Percentiles rank a stretch among this genome's conserved stretches.
phyloP scores from a whole-genome alignment of 2,888 invertebrate genomes.

The Dione vanillae region DNA sequence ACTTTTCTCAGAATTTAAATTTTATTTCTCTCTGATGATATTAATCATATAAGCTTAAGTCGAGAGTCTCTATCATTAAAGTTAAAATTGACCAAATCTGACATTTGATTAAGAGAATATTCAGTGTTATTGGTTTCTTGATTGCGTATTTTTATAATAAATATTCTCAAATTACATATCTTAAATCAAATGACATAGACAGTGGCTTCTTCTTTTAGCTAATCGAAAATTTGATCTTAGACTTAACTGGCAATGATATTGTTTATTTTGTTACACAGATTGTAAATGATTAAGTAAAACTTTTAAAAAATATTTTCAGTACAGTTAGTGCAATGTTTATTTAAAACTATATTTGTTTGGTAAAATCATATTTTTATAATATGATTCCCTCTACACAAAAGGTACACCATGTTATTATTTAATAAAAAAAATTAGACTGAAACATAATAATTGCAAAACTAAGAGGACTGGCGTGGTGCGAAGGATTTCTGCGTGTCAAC shows the following conservation, averaged over 20 bases:
- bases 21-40: slow-evolving; percentile 62
- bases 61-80: slow-evolving; percentile 74
- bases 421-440: no score
- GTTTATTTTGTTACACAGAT: slow-evolving; percentile 6
- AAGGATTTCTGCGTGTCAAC: no score
- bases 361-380: no score
- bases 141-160: slow-evolving; percentile 61
- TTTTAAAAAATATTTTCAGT: no score
- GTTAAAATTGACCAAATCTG: slow-evolving; percentile 79
- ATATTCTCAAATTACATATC: slow-evolving; percentile 58
- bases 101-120: slow-evolving; percentile 80
- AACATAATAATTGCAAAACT: neutral
- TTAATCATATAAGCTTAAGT: slow-evolving; percentile 76
- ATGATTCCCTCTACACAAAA: no score
- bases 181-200: slow-evolving; percentile 50
- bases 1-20: slow-evolving; percentile 63
- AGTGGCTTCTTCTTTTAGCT: slow-evolving; percentile 52
- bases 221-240: slow-evolving; percentile 51
- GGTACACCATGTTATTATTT: no score
- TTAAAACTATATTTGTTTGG: no score
- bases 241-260: slow-evolving; percentile 50
- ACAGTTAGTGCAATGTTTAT: no score
- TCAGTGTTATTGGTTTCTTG: slow-evolving; percentile 60
- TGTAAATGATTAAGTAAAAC: neutral
- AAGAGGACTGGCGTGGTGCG: no score